phyloP scores from a whole-genome alignment of 30 jellyfish, hydroid and myxozoan species.

The Aurelia aurita complex sp. Pacific region DNA sequence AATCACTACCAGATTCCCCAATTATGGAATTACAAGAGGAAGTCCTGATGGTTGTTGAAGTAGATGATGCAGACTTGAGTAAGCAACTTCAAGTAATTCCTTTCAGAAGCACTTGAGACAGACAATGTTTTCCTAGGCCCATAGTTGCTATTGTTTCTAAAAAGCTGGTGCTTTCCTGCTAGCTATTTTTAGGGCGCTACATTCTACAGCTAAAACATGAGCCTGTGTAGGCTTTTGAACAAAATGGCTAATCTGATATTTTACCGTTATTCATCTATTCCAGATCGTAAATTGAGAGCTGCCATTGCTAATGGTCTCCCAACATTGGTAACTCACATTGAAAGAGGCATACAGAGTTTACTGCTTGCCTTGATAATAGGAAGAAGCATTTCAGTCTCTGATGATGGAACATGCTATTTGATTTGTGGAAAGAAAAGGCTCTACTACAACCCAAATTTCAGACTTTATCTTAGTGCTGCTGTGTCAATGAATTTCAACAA shows the following conservation, averaged over 20 bases:
- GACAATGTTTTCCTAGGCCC: no score
- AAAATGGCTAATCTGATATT: no score
- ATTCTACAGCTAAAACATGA: no score
- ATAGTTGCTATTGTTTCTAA: no score
- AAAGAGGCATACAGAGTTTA: constrained; percentile 37
- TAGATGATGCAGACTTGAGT: constrained; percentile 48
- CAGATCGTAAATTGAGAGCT: constrained; percentile 61
- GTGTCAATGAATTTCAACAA: constrained; percentile 48
- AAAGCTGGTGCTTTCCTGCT: no score
- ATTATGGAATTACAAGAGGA: constrained; percentile 15
- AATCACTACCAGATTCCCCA: constrained; percentile 35
- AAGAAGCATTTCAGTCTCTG: constrained; percentile 10
- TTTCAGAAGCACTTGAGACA: no score
- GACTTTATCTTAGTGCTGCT: constrained; percentile 65
- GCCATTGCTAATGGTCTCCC: constrained; percentile 62
- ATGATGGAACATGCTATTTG: constrained; percentile 4
- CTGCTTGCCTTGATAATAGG: constrained; percentile 19
- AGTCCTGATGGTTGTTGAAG: constrained; percentile 32
- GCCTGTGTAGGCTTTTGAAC: no score
- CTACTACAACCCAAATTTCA: constrained; percentile 38
- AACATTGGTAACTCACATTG: constrained; percentile 49
- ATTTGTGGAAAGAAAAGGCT: constrained; percentile 5
- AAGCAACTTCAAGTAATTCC: neutral
- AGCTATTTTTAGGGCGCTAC: no score
- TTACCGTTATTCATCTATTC: neutral